Evolutionary conservation across 2,888 invertebrate species (phyloP).

Genomic region (Melieria picta): DNA sequence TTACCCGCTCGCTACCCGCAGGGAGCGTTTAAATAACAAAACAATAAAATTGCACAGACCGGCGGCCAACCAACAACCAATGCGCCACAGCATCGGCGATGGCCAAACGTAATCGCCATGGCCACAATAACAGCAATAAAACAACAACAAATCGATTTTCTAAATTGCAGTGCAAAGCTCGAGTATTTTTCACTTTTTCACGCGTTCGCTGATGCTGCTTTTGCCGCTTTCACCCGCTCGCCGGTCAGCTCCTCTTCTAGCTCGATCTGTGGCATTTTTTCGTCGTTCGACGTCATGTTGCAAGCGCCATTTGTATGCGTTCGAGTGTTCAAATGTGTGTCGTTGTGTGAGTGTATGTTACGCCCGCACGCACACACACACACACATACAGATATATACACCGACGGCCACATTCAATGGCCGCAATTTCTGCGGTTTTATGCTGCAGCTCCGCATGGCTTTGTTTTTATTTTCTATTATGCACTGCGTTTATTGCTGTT

Average conservation of each 20-base stretch:
- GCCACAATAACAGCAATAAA: conserved; percentile 9
- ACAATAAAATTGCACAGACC: no score
- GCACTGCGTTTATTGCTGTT: neutral
- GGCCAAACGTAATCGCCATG: neutral
- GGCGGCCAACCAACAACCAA: no score
- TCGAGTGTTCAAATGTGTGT: neutral
- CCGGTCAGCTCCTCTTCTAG: no score
- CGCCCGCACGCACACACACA: neutral
- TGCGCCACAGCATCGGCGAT: no score
- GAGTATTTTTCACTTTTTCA: conserved; percentile 14
- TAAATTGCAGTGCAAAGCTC: conserved; percentile 18
- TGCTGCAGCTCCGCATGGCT: neutral
- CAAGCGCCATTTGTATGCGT: neutral
- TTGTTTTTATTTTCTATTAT: neutral
- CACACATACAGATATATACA: neutral
- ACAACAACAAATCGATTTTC: conserved; percentile 14
- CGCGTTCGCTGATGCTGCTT: neutral
- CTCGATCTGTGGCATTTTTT: no score
- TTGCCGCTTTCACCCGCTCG: no score
- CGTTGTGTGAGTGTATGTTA: neutral
- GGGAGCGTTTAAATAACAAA: no score
- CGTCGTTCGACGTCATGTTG: neutral
- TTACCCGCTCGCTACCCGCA: no score
- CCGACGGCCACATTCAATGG: neutral
- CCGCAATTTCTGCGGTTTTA: neutral